Percentiles rank a stretch among this genome's conserved stretches.
Conservation (phyloP, 2,888 invertebrate species). For the Ormia ochracea region DNA sequence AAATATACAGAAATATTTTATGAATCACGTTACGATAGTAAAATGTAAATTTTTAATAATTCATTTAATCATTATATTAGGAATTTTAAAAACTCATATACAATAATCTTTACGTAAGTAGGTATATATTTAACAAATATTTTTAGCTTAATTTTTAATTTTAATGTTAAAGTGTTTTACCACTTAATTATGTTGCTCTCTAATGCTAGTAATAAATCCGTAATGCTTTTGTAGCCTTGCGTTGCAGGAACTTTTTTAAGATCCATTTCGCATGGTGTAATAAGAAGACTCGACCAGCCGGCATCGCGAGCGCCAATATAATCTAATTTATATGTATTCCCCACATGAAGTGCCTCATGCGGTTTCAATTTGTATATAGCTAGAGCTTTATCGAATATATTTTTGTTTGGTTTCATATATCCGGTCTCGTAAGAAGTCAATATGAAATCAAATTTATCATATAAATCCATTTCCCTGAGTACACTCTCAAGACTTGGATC, state of each 20-base stretch:
- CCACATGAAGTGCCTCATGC: conserved; percentile 87
- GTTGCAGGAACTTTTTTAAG: conserved; percentile 48
- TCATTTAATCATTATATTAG: no score
- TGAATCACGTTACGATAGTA: no score
- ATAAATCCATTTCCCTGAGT: conserved; percentile 81
- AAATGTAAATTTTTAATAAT: no score
- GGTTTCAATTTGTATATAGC: conserved; percentile 77
- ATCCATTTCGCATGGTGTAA: conserved; percentile 53
- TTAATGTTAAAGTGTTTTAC: conserved; percentile 66
- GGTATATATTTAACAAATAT: neutral
- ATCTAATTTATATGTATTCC: conserved; percentile 86
- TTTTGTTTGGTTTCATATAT: conserved; percentile 72
- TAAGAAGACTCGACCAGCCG: conserved; percentile 73
- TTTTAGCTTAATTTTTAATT: neutral
- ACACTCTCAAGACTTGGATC: conserved; percentile 87
- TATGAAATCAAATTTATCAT: conserved; percentile 85
- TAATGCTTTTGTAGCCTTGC: conserved; percentile 68
- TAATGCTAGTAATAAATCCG: conserved; percentile 66
- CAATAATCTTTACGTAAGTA: no score
- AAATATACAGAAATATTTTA: no score
- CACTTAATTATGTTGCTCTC: conserved; percentile 69
- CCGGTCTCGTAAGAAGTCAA: conserved; percentile 87
- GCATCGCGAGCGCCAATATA: conserved; percentile 85
- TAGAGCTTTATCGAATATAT: conserved; percentile 78
- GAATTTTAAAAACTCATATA: no score